phyloP scores from a whole-genome alignment of 2,113 vertebrate species.

The Motacilla alba region DNA sequence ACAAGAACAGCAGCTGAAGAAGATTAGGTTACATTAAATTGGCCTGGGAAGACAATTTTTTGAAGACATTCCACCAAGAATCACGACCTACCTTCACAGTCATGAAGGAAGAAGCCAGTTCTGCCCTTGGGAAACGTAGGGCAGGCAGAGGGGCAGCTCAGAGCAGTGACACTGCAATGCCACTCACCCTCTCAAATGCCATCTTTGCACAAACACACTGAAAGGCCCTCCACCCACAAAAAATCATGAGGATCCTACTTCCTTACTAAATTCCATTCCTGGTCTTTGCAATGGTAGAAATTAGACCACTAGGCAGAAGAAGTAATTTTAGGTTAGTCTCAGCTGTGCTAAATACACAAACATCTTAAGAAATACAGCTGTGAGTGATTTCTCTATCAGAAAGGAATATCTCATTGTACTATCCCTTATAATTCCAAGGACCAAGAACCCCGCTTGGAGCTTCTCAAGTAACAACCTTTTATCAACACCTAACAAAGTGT shows the following conservation, averaged over 20 bases:
- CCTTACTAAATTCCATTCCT: not conserved
- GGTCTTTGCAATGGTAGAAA: not conserved
- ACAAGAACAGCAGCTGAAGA: not conserved
- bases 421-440: not conserved
- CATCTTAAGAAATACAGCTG: not conserved
- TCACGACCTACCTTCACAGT: not conserved
- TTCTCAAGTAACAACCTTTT: not conserved
- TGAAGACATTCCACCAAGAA: not conserved
- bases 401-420: not conserved
- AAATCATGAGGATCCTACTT: not conserved
- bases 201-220: not conserved
- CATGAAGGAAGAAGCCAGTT: not conserved
- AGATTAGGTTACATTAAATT: conserved; percentile 5
- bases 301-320: not conserved
- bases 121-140: not conserved
- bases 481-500: not conserved
- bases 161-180: not conserved
- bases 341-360: not conserved
- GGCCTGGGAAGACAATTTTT: not conserved
- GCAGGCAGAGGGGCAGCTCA: not conserved
- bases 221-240: not conserved
- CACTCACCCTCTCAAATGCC: not conserved
- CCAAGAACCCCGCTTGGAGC: not conserved
- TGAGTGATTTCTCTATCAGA: not conserved
- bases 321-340: not conserved